Evolutionary conservation across 37 sponge, comb jelly and placozoan genomes (phyloP).

Genomic region (Halichondria panicea): DNA sequence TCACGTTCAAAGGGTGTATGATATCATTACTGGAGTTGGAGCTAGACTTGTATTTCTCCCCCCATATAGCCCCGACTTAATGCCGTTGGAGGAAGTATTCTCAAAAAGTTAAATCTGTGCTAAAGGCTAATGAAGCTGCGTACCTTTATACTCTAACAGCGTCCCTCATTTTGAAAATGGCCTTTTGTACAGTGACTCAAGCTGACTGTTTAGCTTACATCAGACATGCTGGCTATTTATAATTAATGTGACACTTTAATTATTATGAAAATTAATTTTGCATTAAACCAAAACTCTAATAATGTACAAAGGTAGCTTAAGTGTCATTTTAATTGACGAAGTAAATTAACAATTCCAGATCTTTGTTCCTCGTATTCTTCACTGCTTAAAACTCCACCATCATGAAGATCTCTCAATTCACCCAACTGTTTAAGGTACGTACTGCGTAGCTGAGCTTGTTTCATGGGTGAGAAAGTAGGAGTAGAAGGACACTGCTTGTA

Average conservation of each 20-base stretch:
- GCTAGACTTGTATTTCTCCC: conserved; percentile 7
- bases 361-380: conserved; percentile 27
- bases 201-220: conserved; percentile 23
- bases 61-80: conserved; percentile 14
- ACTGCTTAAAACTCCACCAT: conserved; percentile 6
- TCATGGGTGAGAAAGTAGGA: conserved; percentile 13
- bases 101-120: conserved; percentile 7
- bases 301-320: background rate
- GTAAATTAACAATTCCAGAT: background rate
- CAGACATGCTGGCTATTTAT: background rate
- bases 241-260: background rate
- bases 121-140: background rate
- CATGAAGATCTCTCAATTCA: conserved; percentile 2
- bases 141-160: background rate
- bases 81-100: conserved; percentile 21
- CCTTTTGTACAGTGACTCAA: conserved; percentile 12
- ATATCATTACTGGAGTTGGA: conserved; percentile 20
- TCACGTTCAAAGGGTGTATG: conserved; percentile 1
- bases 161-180: background rate
- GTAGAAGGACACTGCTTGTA: background rate
- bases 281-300: background rate
- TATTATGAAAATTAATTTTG: background rate
- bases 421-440: background rate
- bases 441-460: conserved; percentile 4
- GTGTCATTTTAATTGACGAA: conserved; percentile 3